These are phyloP conservation scores for Trigoniulus corallinus DNA, from an alignment of 1,140 invertebrate genomes.

Conservation along the genomic window DNA sequence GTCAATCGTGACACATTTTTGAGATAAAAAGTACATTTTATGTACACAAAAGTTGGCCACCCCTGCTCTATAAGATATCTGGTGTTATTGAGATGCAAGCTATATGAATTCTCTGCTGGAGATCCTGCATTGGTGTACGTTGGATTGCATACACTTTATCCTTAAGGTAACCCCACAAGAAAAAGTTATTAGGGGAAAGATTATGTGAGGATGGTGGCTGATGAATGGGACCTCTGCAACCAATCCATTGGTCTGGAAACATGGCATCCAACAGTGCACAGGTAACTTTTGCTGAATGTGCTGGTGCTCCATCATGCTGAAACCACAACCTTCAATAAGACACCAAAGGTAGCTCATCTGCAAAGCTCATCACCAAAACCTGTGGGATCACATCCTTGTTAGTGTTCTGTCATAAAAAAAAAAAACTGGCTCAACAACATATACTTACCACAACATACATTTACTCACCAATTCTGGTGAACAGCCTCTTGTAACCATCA, in stretches of 20 bases:
- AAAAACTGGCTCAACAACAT: slow-evolving; percentile 1
- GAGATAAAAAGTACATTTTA: too few relatives aligned
- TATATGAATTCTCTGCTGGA: background rate
- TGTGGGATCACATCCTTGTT: background rate
- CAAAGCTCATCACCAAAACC: background rate
- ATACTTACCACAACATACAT: slow-evolving; percentile 3
- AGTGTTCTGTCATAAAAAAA: slow-evolving; percentile 4
- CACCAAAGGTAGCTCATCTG: background rate
- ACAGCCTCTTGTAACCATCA: background rate
- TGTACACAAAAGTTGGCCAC: too few relatives aligned
- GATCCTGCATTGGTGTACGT: background rate
- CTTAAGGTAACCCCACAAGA: slow-evolving; percentile 26
- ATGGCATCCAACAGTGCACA: slow-evolving; percentile 18
- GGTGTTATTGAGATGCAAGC: background rate
- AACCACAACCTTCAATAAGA: slow-evolving; percentile 12
- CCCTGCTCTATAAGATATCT: background rate
- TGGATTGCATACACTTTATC: slow-evolving; percentile 15
- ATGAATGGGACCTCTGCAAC: slow-evolving; percentile 21
- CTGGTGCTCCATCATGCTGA: slow-evolving; percentile 26
- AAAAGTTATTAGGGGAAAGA: slow-evolving; percentile 26
- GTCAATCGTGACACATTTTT: too few relatives aligned
- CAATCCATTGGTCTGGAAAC: slow-evolving; percentile 26
- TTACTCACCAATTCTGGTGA: slow-evolving; percentile 2
- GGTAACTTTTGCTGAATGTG: slow-evolving; percentile 20
- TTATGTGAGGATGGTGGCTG: slow-evolving; percentile 28